Base-by-base conservation (phyloP, 2,113 vertebrate species). In the Aptenodytes patagonicus region DNA sequence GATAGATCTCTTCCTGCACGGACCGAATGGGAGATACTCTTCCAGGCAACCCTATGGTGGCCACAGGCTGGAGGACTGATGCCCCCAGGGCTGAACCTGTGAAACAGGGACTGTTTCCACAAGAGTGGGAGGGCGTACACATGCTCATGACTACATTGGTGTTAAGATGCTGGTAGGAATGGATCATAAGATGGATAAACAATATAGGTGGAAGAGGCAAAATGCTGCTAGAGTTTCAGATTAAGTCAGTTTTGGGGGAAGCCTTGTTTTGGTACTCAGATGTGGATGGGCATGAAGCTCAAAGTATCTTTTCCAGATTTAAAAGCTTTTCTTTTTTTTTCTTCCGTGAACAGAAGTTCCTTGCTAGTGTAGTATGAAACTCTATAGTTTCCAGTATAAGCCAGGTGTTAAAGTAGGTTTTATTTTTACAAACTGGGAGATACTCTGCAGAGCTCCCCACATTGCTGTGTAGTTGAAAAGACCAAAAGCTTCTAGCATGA, bases 91-190 rank as follows among this genome's bases (percentile, higher is more conserved):
- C 49, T 49, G n/a, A 19, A 52, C 21, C 38, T 54, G 38, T 49
- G 72, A 25, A 81, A 42, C 0, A 24, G 6, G 6, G 65, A 16
- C n/a, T n/a, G 13, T 38, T 77, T 29, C 32, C 31, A 24, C 4
- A 1, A 10, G 52, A 60, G 24, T 17, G 5, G 47, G 42, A 77
- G 40, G 11, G 11, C 0, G 1, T 6, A 19, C 24, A 40, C n/a
- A 7, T 0, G 1, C 16, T 65, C 22, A 6, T 17, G 13, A 13
- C 8, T 47, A 6, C 5, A 0, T 49, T 28, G 25, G 13, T 49
- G 24, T 52, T 68, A 47, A 25, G 10, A 2, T 57, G 47, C 28
- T 46, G 40, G 11, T 65, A 14, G 3, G 60, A 92, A 36, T 4
- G 19, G 57, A 52, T 60, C 1, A 0, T 58, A 29, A 62, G 20